Evolutionary conservation across 2,888 invertebrate species (phyloP).

Genomic region (Coenonympha arcania): DNA sequence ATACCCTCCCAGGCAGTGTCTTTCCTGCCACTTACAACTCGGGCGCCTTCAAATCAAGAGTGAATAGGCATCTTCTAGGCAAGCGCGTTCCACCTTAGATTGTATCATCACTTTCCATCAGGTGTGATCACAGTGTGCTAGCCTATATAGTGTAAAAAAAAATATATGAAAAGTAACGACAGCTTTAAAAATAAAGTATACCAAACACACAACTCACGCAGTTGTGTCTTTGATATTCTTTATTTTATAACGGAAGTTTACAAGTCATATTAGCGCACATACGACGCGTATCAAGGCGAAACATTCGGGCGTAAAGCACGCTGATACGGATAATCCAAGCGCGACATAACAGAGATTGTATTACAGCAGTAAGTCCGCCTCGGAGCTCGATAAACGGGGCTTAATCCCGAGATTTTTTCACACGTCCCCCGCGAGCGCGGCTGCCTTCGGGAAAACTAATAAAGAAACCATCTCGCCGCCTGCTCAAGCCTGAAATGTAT

Average conservation of each 20-base stretch:
- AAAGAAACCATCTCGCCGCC: constrained; percentile 72
- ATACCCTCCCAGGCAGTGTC: too few relatives aligned
- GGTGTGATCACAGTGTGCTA: too few relatives aligned
- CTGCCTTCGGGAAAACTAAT: constrained; percentile 69
- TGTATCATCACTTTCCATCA: too few relatives aligned
- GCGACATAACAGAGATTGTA: constrained; percentile 71
- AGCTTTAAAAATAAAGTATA: too few relatives aligned
- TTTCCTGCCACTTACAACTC: too few relatives aligned
- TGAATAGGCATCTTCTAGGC: too few relatives aligned
- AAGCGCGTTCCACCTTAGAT: too few relatives aligned
- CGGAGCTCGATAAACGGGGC: constrained; percentile 61
- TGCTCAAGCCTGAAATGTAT: constrained; percentile 75
- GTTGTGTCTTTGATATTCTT: too few relatives aligned
- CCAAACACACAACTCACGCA: too few relatives aligned
- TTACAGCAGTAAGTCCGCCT: constrained; percentile 67
- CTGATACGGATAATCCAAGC: constrained; percentile 61
- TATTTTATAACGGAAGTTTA: not conserved
- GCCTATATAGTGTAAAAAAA: too few relatives aligned
- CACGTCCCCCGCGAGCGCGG: constrained; percentile 57
- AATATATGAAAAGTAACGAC: too few relatives aligned
- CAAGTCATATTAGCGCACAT: not conserved
- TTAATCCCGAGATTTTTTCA: constrained; percentile 70
- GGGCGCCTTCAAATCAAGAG: too few relatives aligned
- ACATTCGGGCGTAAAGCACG: constrained; percentile 47
- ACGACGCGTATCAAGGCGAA: constrained; percentile 25